phyloP scores from a whole-genome alignment of 1,140 invertebrate species.

The Odontomachus brunneus region DNA sequence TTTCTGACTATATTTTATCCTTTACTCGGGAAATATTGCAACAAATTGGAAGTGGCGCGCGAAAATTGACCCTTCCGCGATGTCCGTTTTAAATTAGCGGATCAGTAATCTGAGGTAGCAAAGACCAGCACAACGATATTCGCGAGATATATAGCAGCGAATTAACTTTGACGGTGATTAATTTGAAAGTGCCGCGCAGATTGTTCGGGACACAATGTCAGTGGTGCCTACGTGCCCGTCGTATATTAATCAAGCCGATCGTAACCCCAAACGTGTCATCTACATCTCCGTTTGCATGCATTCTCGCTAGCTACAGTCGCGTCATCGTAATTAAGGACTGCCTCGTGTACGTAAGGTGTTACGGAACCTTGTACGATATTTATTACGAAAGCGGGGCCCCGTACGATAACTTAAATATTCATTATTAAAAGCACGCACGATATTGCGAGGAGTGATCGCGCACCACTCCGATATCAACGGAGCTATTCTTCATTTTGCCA shows the following conservation, averaged over 20 bases:
- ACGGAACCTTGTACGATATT: slow-evolving; percentile 40
- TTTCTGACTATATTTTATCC: too few species aligned
- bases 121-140: slow-evolving; percentile 1
- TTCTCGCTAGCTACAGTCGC: slow-evolving; percentile 42
- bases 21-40: too few species aligned
- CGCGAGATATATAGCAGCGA: neutral
- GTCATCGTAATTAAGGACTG: slow-evolving; percentile 55
- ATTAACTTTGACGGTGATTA: slow-evolving; percentile 52
- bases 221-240: slow-evolving; percentile 33
- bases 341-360: slow-evolving; percentile 49
- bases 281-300: slow-evolving; percentile 55
- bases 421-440: slow-evolving; percentile 19
- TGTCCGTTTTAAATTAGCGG: neutral
- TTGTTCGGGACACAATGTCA: slow-evolving; percentile 37
- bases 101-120: neutral
- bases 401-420: slow-evolving; percentile 36
- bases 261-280: slow-evolving; percentile 57
- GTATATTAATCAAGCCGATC: slow-evolving; percentile 53
- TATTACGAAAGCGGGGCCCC: slow-evolving; percentile 36
- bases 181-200: slow-evolving; percentile 29
- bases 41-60: neutral
- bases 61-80: neutral
- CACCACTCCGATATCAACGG: slow-evolving; percentile 11
- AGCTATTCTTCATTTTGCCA: slow-evolving; percentile 47
- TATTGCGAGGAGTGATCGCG: slow-evolving; percentile 23